A percentile compares a stretch with the other conserved stretches of the same genome.
phyloP scores from a whole-genome alignment of 2,113 vertebrate species.

The rat (Rattus norvegicus) region DNA sequence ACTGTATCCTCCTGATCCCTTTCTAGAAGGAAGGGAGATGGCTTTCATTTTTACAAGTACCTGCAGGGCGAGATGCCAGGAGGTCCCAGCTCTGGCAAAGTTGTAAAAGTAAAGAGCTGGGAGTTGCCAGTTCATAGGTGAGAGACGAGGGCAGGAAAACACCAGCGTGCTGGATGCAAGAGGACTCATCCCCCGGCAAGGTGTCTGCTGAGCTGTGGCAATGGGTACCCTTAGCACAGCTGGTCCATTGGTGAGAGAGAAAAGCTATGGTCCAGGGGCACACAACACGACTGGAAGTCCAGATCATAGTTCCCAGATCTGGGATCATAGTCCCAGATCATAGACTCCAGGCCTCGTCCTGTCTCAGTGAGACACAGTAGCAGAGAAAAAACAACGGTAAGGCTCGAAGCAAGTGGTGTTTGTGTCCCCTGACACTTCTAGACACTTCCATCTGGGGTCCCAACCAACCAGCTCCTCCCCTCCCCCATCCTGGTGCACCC shows the following conservation, averaged over 20 bases:
- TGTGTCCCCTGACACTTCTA: background rate
- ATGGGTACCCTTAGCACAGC: background rate
- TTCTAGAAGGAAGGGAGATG: background rate
- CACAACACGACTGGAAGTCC: background rate
- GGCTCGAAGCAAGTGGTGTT: background rate
- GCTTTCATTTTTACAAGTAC: slow-evolving; percentile 50
- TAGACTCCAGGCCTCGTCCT: background rate
- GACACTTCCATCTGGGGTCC: background rate
- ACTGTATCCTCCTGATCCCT: background rate
- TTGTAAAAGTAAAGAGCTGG: background rate
- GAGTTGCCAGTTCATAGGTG: background rate
- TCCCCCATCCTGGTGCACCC: background rate
- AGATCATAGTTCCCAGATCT: background rate
- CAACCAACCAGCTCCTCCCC: background rate
- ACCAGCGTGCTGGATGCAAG: background rate
- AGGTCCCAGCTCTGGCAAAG: background rate
- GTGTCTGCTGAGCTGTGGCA: background rate
- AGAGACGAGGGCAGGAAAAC: background rate
- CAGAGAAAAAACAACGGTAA: background rate
- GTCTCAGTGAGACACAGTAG: background rate
- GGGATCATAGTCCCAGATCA: no score
- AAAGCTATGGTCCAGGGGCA: background rate
- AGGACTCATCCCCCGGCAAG: background rate
- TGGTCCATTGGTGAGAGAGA: background rate
- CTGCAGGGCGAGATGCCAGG: slow-evolving; percentile 14